A percentile compares a stretch with the other conserved stretches of the same genome.
Evolutionary conservation across 2,888 invertebrate genomes (phyloP).

Genomic region (Atrina japonica): DNA sequence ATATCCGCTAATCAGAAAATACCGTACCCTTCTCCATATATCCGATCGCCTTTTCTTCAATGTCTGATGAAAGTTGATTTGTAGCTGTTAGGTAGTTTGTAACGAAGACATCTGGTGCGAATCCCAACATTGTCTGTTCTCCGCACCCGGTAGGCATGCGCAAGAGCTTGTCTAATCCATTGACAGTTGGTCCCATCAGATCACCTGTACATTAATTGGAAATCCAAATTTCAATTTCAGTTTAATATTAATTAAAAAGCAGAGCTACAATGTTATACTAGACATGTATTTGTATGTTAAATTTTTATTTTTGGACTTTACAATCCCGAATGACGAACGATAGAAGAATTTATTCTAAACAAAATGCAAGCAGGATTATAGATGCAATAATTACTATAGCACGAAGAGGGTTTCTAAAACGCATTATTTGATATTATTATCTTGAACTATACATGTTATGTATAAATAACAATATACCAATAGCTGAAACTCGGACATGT

Average conservation of each 20-base stretch:
- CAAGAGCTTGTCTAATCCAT: constrained; percentile 88
- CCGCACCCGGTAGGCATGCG: constrained; percentile 94
- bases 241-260: background rate
- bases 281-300: background rate
- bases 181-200: constrained; percentile 89
- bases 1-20: no score
- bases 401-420: no score
- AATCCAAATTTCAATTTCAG: background rate
- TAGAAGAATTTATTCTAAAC: no score
- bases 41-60: constrained; percentile 85
- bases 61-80: constrained; percentile 85
- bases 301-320: background rate
- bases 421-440: no score
- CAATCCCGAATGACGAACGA: no score
- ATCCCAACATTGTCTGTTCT: constrained; percentile 94
- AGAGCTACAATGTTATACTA: no score
- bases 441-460: no score
- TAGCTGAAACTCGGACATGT: constrained; percentile 83
- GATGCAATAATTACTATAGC: no score
- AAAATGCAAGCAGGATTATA: no score
- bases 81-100: constrained; percentile 91
- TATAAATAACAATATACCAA: constrained; percentile 64
- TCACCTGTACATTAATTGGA: constrained; percentile 87
- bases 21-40: constrained; percentile 88
- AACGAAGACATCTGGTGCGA: constrained; percentile 94